A percentile compares a stretch with the other conserved stretches of the same genome.
Evolutionary conservation across 2,797 vertebrate genomes (phyloP).

Genomic region (Cebuella pygmaea): DNA sequence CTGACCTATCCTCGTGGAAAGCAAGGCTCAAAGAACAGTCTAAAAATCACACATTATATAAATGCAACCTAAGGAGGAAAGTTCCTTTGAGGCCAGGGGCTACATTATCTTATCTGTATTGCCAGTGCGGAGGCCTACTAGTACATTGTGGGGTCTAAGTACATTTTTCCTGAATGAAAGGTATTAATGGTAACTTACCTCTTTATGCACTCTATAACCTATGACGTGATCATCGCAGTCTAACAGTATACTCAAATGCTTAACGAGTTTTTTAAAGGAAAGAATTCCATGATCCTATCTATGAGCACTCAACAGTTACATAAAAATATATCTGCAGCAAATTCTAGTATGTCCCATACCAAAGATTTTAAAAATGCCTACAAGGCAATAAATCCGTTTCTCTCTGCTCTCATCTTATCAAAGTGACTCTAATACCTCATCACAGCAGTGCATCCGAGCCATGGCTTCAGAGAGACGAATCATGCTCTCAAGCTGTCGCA

Average conservation of each 20-base stretch:
- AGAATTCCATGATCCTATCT: neutral
- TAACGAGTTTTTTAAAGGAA: neutral
- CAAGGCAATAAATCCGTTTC: conserved; percentile 14
- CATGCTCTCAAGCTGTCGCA: conserved; percentile 98
- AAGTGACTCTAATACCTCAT: conserved; percentile 89
- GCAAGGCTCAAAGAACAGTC: neutral
- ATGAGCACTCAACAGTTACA: neutral
- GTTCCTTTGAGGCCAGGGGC: neutral
- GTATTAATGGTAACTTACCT: neutral
- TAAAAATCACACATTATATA: neutral
- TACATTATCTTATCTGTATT: neutral
- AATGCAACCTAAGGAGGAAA: neutral
- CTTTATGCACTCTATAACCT: neutral
- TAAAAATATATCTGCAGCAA: neutral
- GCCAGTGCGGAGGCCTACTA: neutral
- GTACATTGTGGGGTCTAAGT: neutral
- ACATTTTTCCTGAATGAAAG: neutral
- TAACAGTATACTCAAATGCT: neutral
- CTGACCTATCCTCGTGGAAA: neutral
- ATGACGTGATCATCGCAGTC: neutral
- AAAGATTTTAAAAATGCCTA: conserved; percentile 28
- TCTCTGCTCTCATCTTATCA: neutral
- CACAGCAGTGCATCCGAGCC: conserved; percentile 99
- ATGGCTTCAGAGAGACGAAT: conserved; percentile 97
- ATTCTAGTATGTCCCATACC: neutral